Percentiles rank a stretch among this genome's conserved stretches.
phyloP scores from a whole-genome alignment of 2,797 vertebrate species.

The Ciconia nigra region DNA sequence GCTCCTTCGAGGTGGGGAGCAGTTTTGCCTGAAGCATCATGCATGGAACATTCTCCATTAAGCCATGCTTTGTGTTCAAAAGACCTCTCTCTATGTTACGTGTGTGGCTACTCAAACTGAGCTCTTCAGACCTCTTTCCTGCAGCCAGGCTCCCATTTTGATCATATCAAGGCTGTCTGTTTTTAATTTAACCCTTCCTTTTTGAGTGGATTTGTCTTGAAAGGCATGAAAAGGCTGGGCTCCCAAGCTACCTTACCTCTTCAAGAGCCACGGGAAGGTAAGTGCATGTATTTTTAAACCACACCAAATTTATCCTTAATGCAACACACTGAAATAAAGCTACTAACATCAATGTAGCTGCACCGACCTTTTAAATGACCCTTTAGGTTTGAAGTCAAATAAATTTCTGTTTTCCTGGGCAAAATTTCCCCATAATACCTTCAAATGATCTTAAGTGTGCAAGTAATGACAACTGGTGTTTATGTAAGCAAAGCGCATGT shows the following conservation, averaged over 20 bases:
- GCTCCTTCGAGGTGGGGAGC: not conserved
- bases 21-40: not conserved
- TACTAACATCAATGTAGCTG: not conserved
- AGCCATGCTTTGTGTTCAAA: constrained; percentile 32
- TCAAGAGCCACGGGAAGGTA: constrained; percentile 18
- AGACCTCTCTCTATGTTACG: not conserved
- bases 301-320: constrained; percentile 6
- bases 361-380: not conserved
- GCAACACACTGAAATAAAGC: not conserved
- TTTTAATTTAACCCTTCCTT: constrained; percentile 61
- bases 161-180: constrained; percentile 14
- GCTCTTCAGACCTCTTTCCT: constrained; percentile 55
- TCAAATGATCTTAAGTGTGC: not conserved
- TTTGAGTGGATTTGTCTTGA: constrained; percentile 50
- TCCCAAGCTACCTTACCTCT: constrained; percentile 7
- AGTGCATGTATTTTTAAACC: constrained; percentile 30
- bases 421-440: not conserved
- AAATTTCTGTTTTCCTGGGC: not conserved
- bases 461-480: not conserved
- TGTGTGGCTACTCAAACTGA: not conserved
- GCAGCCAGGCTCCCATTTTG: constrained; percentile 39
- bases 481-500: not conserved
- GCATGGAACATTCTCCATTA: constrained; percentile 43
- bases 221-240: constrained; percentile 39
- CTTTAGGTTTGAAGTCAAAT: not conserved